A percentile compares a stretch with the other conserved stretches of the same genome.
Conservation (phyloP, 2,113 vertebrate species). For the Rhodinocichla rosea region DNA sequence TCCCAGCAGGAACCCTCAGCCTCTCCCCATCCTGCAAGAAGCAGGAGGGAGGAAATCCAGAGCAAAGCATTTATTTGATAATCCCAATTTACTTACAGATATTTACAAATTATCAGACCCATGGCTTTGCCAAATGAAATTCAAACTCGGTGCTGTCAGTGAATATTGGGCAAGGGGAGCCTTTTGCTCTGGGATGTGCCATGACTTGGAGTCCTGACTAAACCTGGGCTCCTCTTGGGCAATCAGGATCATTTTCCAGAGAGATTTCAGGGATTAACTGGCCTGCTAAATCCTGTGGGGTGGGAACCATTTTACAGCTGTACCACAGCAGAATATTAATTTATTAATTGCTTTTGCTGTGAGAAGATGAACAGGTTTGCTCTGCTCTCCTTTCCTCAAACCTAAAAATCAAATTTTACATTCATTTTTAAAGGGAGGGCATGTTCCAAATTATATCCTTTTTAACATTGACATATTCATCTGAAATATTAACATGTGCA, state of each 20-base stretch:
- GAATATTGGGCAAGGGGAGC: not conserved
- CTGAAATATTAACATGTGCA: not conserved
- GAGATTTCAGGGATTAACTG: not conserved
- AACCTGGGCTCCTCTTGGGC: not conserved
- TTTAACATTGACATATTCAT: not conserved
- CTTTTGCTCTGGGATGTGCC: not conserved
- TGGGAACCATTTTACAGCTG: not conserved
- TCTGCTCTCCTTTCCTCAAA: not conserved
- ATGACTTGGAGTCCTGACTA: not conserved
- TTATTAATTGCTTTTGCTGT: not conserved
- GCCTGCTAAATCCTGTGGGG: not conserved
- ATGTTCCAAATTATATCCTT: accelerated
- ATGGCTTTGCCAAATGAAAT: not conserved
- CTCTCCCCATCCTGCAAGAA: not conserved
- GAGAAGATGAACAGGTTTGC: not conserved
- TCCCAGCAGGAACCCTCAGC: accelerated
- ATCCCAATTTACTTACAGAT: not conserved
- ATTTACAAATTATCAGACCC: not conserved
- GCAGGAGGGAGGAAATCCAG: not conserved
- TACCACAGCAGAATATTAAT: not conserved
- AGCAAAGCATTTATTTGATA: not conserved
- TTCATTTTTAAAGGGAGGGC: not conserved
- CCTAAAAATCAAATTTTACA: not conserved
- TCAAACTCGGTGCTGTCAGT: not conserved
- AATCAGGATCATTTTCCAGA: not conserved